Conservation (phyloP, 2,888 invertebrate species). For the Aporophyla nigra region DNA sequence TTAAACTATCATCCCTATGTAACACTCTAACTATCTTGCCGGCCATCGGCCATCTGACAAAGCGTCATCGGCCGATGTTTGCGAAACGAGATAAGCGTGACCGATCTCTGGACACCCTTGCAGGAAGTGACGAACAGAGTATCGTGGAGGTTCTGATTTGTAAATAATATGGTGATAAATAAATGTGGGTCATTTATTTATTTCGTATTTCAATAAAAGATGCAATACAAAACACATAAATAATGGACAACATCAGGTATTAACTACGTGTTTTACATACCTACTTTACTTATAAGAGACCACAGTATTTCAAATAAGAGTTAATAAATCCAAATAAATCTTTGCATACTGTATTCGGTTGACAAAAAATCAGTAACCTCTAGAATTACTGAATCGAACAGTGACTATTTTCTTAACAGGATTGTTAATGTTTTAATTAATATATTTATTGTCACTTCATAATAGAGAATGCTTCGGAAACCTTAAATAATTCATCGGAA, state of each 20-base stretch:
- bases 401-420: neutral
- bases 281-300: neutral
- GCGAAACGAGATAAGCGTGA: conserved; percentile 83
- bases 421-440: too few species aligned
- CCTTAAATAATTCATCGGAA: neutral
- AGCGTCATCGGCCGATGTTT: conserved; percentile 81
- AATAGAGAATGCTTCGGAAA: neutral
- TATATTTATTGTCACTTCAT: neutral
- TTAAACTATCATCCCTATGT: conserved; percentile 60
- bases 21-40: conserved; percentile 70
- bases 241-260: neutral
- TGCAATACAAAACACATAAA: neutral
- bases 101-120: conserved; percentile 80
- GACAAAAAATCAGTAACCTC: neutral
- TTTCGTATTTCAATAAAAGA: neutral
- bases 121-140: conserved; percentile 69
- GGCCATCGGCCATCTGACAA: conserved; percentile 75
- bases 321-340: neutral
- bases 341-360: neutral
- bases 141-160: conserved; percentile 45
- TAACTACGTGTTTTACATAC: too few species aligned
- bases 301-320: neutral
- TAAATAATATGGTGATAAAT: neutral
- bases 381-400: neutral
- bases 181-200: neutral